Base-by-base conservation (phyloP, 2,797 vertebrate genomes). In the Ciconia nigra region DNA sequence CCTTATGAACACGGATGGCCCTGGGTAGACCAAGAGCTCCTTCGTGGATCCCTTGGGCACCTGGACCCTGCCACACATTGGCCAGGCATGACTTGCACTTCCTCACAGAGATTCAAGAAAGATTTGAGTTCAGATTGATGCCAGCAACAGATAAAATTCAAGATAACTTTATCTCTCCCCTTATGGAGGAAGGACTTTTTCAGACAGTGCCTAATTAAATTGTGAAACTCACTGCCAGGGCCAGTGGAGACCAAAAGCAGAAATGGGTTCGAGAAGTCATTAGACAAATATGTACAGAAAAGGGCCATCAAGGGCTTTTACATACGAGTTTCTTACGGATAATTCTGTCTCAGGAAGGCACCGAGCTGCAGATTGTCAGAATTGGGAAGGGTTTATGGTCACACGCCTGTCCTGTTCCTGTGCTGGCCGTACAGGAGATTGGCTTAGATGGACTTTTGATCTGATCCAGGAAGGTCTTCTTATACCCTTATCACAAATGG, bases 261-360 rank as follows among this genome's bases (percentile, higher is more conserved):
- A 90, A 47, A 79, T 41, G 55, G n/a, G 25, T 79, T 88, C 44
- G 55, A 70, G 69, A 82, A 87, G 22, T 58, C 86, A 62, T 92
- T 77, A 76, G 59, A 29, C 54, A 92, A 87, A 46, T 59, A 73
- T 11, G 47, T 52, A 51, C 84, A 85, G 85, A 42, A 93, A 92
- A 79, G 28, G 62, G 62, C 70, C 58, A 72, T 87, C 61, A 79
- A 72, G 44, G 66, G 70, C 86, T 92, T 78, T 96, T 82, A 95
- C 93, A 84, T 17, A n/a, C 39, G 20, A 13, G 54, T 76, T 78
- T n/a, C 47, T 51, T 41, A 9, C 33, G 61, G 73, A 76, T 79
- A 29, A 4, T 2, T 78, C 84, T 89, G 96, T 77, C 80, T 90
- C 61, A 57, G 88, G 80, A 93, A 54, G 51, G 82, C 63, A 47